Base-by-base conservation (phyloP, 2,797 vertebrate species). In the Fundulus diaphanus region DNA sequence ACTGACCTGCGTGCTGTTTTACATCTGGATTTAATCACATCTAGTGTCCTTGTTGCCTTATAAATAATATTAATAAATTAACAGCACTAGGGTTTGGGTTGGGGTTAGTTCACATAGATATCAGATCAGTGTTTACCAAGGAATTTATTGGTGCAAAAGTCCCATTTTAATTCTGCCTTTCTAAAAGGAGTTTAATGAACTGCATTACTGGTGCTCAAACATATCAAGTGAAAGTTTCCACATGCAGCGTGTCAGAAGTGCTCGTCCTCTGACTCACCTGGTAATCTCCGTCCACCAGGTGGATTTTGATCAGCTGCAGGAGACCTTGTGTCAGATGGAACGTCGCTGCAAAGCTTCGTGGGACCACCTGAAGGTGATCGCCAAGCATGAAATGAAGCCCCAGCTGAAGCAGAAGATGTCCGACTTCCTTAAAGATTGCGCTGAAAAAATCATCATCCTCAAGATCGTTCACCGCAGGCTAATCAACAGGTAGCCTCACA, bases 311-410 rank as follows among this genome's bases (percentile, higher is more conserved):
- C 97, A 97, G 82, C 96, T 99, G 81, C 97, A 97, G 90, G 97
- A 99, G 91, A 99, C 96, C 90, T 90, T 99, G 87, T 94, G 92
- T 91, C 97, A 97, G 93, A 96, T 99, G 96, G 97, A 99, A 88
- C 95, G 94, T 70, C 95, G 97, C 74, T 98, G 97, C 95, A 98
- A 97, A 93, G 97, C 97, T 78, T 99, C 97, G 1, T 99, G 97
- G 97, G 97, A 99, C 92, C 96, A 98, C 84, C 95, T 99, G 77
- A 99, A 99, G 90, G 94, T 97, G 57, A 97, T 99, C 68, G 97
- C 97, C 80, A 98, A 98, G 89, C 96, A 99, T 49, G 97, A 99
- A 93, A 98, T 98, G 95, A 98, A 97, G 86, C 94, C 96, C 56
- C 92, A 90, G 80, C 93, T 98, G 74, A 98, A 98, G 84, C 97